Evolutionary conservation across 2,888 invertebrate species (phyloP).

Genomic region (Trichogramma dendrolimi): DNA sequence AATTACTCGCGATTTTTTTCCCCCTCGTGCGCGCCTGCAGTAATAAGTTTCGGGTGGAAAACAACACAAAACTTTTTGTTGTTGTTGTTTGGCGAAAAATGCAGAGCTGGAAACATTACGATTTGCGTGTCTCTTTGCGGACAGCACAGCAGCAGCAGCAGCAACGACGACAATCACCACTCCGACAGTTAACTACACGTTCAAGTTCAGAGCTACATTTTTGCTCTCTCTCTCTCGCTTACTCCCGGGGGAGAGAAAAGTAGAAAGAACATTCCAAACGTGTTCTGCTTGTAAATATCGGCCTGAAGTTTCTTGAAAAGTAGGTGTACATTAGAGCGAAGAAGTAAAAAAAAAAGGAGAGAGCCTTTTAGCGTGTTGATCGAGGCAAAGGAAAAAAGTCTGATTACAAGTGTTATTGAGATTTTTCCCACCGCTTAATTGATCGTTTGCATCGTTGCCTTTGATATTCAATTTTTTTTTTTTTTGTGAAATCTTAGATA

Average conservation of each 20-base stretch:
- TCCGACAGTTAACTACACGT: no score
- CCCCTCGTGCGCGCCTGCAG: no score
- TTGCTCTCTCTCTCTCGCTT: slow-evolving; percentile 2
- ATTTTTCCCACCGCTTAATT: slow-evolving; percentile 47
- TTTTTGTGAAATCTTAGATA: no score
- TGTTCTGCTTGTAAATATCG: slow-evolving; percentile 48
- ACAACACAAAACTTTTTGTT: no score
- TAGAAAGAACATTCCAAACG: slow-evolving; percentile 39
- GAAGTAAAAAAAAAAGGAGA: slow-evolving; percentile 14
- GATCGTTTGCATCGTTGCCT: slow-evolving; percentile 44
- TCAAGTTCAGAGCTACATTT: slow-evolving; percentile 1
- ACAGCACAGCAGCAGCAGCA: no score
- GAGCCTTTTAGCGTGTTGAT: background rate
- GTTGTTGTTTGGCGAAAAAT: no score
- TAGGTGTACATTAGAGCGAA: slow-evolving; percentile 17
- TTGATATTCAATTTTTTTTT: no score
- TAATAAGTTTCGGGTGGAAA: no score
- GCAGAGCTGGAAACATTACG: no score
- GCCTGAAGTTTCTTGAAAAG: slow-evolving; percentile 19
- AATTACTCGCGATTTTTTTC: no score
- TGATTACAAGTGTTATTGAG: slow-evolving; percentile 35
- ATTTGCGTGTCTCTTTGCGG: no score
- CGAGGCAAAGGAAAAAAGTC: slow-evolving; percentile 6
- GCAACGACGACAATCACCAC: no score
- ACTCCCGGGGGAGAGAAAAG: slow-evolving; percentile 16